phyloP scores from a whole-genome alignment of 2,797 vertebrate species.

The Saxicola maurus region DNA sequence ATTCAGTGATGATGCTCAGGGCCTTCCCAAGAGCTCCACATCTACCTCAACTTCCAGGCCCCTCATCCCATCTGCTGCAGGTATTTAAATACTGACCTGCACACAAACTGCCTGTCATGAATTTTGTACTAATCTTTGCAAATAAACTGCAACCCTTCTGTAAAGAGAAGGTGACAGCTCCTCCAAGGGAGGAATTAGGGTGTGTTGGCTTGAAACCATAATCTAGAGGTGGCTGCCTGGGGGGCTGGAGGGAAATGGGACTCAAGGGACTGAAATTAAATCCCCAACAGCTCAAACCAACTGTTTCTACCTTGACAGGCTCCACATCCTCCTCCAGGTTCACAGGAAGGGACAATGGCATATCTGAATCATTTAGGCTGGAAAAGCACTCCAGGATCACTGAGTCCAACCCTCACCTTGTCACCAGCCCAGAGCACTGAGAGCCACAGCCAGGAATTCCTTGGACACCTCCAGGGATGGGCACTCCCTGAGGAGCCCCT shows the following conservation, averaged over 20 bases:
- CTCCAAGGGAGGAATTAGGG: neutral
- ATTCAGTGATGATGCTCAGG: fast-evolving
- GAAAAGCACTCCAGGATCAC: neutral
- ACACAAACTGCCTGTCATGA: neutral
- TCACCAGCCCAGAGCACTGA: neutral
- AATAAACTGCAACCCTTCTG: neutral
- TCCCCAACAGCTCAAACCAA: neutral
- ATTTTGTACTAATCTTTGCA: neutral
- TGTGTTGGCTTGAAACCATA: neutral
- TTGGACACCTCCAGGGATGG: neutral
- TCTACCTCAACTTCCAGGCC: fast-evolving
- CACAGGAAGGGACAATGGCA: too few relatives aligned
- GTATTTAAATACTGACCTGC: neutral
- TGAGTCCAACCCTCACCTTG: fast-evolving
- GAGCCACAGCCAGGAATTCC: neutral
- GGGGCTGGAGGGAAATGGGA: neutral
- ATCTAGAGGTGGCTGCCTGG: neutral
- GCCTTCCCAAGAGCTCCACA: neutral
- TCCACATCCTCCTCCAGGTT: too few relatives aligned
- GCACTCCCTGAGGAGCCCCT: neutral
- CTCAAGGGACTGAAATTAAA: neutral
- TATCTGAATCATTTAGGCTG: too few relatives aligned
- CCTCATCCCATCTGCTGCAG: neutral
- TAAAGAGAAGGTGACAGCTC: neutral
- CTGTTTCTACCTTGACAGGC: neutral